phyloP scores from a whole-genome alignment of 2,888 invertebrate species.

The Imbricaverruca yamaguchii region DNA sequence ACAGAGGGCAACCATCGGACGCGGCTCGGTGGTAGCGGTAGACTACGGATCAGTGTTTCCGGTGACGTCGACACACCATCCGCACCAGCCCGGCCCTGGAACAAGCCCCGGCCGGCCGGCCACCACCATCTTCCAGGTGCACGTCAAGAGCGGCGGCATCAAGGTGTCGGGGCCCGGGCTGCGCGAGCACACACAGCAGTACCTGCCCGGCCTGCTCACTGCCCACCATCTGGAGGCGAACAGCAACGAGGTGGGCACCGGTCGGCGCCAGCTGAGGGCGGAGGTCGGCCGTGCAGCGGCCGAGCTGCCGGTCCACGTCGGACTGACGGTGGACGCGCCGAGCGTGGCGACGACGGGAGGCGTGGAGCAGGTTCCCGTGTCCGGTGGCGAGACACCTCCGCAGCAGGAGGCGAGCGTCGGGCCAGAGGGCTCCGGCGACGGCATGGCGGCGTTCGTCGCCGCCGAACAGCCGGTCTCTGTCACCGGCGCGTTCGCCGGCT shows the following conservation, averaged over 20 bases:
- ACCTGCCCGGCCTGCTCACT: neutral
- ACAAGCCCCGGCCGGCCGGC: constrained; percentile 27
- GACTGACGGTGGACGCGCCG: neutral
- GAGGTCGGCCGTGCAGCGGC: neutral
- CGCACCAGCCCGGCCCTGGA: neutral
- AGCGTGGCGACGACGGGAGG: neutral
- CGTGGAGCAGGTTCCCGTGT: no score
- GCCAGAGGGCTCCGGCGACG: neutral
- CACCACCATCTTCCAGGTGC: constrained; percentile 39
- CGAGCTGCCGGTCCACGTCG: neutral
- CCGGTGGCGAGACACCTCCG: neutral
- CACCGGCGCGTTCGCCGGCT: neutral
- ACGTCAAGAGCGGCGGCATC: constrained; percentile 8
- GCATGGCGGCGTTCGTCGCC: neutral
- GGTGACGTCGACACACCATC: neutral
- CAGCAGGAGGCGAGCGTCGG: neutral
- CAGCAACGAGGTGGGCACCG: neutral
- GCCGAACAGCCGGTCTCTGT: neutral
- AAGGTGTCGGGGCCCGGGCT: neutral
- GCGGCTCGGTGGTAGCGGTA: neutral
- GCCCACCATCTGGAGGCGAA: neutral
- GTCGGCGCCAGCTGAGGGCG: neutral
- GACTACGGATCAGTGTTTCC: neutral
- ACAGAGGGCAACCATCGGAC: neutral
- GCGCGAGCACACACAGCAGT: neutral